A percentile compares a stretch with the other conserved stretches of the same genome.
phyloP scores from a whole-genome alignment of 2,113 vertebrate genomes.

The Tympanuchus pallidicinctus region DNA sequence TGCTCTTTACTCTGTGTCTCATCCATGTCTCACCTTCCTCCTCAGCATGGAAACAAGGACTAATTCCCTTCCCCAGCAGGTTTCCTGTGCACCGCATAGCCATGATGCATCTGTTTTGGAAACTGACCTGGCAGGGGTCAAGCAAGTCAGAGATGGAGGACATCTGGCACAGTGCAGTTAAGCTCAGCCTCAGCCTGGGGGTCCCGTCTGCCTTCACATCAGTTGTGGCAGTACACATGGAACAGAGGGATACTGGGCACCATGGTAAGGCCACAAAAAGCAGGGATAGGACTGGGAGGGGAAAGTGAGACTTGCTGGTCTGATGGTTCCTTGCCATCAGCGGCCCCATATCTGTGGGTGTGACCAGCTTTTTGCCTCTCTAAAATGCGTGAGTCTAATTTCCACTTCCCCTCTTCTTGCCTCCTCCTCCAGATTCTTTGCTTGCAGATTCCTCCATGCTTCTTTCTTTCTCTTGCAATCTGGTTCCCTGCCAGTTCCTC shows the following conservation, averaged over 20 bases:
- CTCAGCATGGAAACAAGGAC: neutral
- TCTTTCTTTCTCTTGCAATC: neutral
- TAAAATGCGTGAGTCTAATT: neutral
- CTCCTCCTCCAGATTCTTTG: neutral
- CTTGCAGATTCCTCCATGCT: neutral
- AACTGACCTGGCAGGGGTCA: neutral
- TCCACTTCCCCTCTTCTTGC: too few relatives aligned
- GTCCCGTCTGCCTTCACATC: neutral
- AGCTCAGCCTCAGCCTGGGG: neutral
- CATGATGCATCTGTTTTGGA: neutral
- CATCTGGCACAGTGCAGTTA: neutral
- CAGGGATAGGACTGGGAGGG: neutral
- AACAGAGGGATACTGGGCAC: neutral
- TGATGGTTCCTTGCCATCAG: neutral
- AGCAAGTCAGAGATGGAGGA: neutral
- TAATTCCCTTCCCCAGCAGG: neutral
- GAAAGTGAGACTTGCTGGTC: neutral
- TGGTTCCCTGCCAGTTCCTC: conserved; percentile 13
- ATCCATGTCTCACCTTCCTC: neutral
- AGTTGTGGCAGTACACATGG: neutral
- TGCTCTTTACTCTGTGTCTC: neutral
- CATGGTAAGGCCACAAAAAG: neutral
- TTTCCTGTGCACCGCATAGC: neutral
- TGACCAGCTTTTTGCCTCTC: neutral
- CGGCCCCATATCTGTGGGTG: neutral